Percentiles rank a stretch among this genome's conserved stretches.
These are phyloP conservation scores for Chiloscyllium punctatum DNA, from an alignment of 2,797 vertebrate genomes.

Conservation along the genomic window DNA sequence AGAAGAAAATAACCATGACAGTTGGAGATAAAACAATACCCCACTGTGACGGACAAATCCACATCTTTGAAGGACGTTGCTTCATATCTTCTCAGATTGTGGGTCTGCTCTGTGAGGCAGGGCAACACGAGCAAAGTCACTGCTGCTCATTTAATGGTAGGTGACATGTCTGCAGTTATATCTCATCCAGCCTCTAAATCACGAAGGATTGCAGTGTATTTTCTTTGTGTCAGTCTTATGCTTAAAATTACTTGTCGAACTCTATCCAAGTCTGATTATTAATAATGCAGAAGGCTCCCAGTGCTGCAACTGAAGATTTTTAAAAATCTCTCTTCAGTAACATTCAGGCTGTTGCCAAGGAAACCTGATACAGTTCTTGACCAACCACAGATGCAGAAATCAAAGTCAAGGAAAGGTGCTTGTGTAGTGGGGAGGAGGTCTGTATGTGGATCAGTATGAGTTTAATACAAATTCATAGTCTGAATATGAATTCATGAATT, in stretches of 20 bases:
- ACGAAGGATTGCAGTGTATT: neutral
- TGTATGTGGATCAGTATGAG: neutral
- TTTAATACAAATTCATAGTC: neutral
- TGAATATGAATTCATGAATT: too few relatives aligned
- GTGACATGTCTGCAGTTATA: neutral
- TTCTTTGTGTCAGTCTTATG: neutral
- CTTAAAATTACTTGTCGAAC: neutral
- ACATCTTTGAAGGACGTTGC: constrained; percentile 6
- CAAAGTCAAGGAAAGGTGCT: too few relatives aligned
- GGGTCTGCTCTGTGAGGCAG: neutral
- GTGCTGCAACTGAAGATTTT: constrained; percentile 31
- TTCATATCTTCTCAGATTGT: neutral
- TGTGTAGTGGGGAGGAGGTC: neutral
- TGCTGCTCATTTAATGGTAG: neutral
- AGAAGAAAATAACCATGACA: constrained; percentile 12
- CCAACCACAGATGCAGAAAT: constrained; percentile 34
- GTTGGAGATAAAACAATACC: constrained; percentile 20
- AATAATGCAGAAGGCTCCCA: constrained; percentile 40
- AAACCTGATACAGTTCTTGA: constrained; percentile 23
- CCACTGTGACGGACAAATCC: neutral
- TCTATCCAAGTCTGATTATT: constrained; percentile 37
- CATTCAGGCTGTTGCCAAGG: constrained; percentile 38
- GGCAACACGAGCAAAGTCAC: neutral
- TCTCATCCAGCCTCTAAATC: neutral
- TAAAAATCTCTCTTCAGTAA: constrained; percentile 30